Evolutionary conservation across 2,888 invertebrate species (phyloP).

Genomic region (Monoplex corrugatus): DNA sequence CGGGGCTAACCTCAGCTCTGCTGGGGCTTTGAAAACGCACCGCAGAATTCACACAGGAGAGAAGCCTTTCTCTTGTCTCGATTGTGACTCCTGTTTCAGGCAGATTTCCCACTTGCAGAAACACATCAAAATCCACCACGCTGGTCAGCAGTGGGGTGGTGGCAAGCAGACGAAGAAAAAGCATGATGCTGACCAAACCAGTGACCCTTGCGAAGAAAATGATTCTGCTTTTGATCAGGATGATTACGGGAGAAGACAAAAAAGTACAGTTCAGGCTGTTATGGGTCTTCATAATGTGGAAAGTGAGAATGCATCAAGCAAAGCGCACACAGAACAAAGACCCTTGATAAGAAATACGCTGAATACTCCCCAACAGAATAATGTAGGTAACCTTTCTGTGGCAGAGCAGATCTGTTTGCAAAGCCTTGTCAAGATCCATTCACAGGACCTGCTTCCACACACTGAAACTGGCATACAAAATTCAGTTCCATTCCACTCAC

Average conservation of each 20-base stretch:
- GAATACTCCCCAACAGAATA: too few species aligned
- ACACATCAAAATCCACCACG: not conserved
- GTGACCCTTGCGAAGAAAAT: not conserved
- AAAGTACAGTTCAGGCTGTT: too few species aligned
- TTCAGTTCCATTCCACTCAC: too few species aligned
- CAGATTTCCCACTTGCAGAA: slow-evolving; percentile 16
- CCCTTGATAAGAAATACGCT: too few species aligned
- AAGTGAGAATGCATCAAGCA: too few species aligned
- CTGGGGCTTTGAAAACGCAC: slow-evolving; percentile 6
- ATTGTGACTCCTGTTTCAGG: not conserved
- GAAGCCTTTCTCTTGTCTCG: not conserved
- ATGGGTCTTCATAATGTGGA: too few species aligned
- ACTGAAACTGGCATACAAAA: too few species aligned
- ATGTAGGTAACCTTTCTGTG: not conserved
- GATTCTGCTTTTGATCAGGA: not conserved
- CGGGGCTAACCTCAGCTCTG: slow-evolving; percentile 1
- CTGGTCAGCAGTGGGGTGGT: not conserved
- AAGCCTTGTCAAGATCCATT: not conserved
- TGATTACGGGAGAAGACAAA: too few species aligned
- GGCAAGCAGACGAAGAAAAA: not conserved
- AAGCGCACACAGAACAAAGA: too few species aligned
- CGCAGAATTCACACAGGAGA: not conserved
- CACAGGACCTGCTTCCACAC: not conserved
- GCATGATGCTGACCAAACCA: not conserved
- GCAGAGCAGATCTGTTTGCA: not conserved